A percentile compares a stretch with the other conserved stretches of the same genome.
These are phyloP conservation scores for Zeuzera pyrina DNA, from an alignment of 2,888 invertebrate genomes.

Conservation along the genomic window DNA sequence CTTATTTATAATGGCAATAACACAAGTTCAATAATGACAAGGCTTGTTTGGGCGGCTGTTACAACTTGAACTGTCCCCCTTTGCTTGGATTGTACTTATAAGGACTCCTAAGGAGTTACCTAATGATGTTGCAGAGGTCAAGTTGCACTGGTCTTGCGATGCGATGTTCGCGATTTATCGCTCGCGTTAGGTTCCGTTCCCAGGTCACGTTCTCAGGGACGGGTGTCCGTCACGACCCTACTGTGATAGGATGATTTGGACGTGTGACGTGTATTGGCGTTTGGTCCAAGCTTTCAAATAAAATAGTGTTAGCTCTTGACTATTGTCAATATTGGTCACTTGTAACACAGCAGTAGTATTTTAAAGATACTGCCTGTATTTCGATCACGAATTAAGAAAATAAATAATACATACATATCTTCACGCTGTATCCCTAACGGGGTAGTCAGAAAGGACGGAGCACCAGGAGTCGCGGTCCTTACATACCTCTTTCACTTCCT, in stretches of 20 bases:
- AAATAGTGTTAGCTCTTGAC: too few species aligned
- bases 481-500: too few species aligned
- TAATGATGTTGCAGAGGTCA: constrained; percentile 15
- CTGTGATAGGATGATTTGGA: constrained; percentile 59
- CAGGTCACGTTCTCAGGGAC: constrained; percentile 55
- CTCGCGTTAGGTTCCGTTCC: constrained; percentile 44
- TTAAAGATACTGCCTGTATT: too few species aligned
- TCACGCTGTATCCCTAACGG: too few species aligned
- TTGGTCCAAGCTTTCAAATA: not conserved
- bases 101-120: not conserved
- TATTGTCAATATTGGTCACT: too few species aligned
- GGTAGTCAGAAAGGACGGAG: too few species aligned
- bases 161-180: constrained; percentile 51
- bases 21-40: constrained; percentile 61
- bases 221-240: constrained; percentile 52
- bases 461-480: too few species aligned
- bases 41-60: constrained; percentile 31
- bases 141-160: constrained; percentile 25
- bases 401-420: too few species aligned
- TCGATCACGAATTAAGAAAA: too few species aligned
- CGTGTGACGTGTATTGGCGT: constrained; percentile 38
- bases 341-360: too few species aligned
- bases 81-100: not conserved
- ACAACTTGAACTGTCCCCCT: constrained; percentile 23
- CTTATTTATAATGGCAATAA: constrained; percentile 67